Evolutionary conservation across 2,888 invertebrate species (phyloP).

Genomic region (Trichacis sp.): DNA sequence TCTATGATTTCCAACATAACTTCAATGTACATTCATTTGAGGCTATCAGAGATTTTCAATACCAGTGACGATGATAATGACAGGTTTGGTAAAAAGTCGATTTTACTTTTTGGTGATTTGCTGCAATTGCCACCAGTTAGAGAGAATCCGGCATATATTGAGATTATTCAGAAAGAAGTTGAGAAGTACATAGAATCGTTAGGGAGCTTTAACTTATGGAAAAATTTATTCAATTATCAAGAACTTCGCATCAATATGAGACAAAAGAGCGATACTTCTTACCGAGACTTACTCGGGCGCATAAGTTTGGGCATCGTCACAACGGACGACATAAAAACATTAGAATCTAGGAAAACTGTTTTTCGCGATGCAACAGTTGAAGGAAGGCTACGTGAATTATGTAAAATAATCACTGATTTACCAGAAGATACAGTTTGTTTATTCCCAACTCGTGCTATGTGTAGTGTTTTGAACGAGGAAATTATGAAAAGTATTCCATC

Average conservation of each 20-base stretch:
- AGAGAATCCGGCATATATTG: constrained; percentile 46
- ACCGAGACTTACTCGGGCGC: constrained; percentile 43
- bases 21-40: too few species aligned
- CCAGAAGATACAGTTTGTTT: constrained; percentile 50
- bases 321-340: constrained; percentile 9
- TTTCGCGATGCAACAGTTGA: background rate
- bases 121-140: constrained; percentile 54
- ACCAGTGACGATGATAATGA: constrained; percentile 48
- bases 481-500: constrained; percentile 37
- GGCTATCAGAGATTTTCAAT: constrained; percentile 51
- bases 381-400: constrained; percentile 11
- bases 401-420: constrained; percentile 13
- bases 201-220: constrained; percentile 48
- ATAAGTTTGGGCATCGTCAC: constrained; percentile 23
- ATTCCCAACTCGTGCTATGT: constrained; percentile 49
- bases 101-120: constrained; percentile 54
- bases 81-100: constrained; percentile 54
- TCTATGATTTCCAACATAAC: too few species aligned
- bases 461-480: constrained; percentile 18
- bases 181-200: constrained; percentile 47
- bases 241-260: constrained; percentile 55
- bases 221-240: constrained; percentile 51
- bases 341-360: constrained; percentile 12
- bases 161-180: constrained; percentile 38
- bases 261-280: constrained; percentile 43